phyloP scores from a whole-genome alignment of 2,888 invertebrate genomes.

The Empis stercorea region DNA sequence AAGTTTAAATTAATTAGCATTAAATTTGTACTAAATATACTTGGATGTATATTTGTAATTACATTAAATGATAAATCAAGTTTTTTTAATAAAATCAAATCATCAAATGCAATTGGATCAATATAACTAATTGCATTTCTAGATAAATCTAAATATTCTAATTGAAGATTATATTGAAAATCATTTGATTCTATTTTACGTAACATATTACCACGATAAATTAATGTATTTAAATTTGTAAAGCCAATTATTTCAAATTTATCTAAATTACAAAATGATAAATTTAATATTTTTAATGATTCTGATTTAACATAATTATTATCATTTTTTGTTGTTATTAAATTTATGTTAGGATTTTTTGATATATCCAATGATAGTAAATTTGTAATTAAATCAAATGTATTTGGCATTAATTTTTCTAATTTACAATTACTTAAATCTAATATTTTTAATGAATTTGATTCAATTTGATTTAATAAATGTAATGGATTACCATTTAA shows the following conservation, averaged over 20 bases:
- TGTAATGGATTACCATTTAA: conserved; percentile 41
- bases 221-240: conserved; percentile 44
- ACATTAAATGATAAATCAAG: conserved; percentile 60
- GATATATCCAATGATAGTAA: conserved; percentile 48
- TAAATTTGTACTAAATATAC: conserved; percentile 46
- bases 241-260: conserved; percentile 47
- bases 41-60: conserved; percentile 45
- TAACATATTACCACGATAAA: conserved; percentile 51
- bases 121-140: conserved; percentile 50
- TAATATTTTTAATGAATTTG: conserved; percentile 40
- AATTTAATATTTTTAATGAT: conserved; percentile 44
- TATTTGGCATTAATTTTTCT: conserved; percentile 38
- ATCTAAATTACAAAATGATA: conserved; percentile 49
- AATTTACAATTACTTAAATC: conserved; percentile 47
- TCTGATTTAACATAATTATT: conserved; percentile 37
- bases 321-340: conserved; percentile 20
- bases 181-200: conserved; percentile 41
- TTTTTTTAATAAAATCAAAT: conserved; percentile 42
- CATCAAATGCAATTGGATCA: conserved; percentile 46
- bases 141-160: conserved; percentile 51
- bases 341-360: conserved; percentile 44
- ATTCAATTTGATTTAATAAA: conserved; percentile 39
- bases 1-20: conserved; percentile 47
- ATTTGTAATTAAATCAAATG: conserved; percentile 44
- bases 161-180: conserved; percentile 46